These are phyloP conservation scores for Pseudochromis fuscus DNA, from an alignment of 2,797 vertebrate genomes.

Conservation along the genomic window DNA sequence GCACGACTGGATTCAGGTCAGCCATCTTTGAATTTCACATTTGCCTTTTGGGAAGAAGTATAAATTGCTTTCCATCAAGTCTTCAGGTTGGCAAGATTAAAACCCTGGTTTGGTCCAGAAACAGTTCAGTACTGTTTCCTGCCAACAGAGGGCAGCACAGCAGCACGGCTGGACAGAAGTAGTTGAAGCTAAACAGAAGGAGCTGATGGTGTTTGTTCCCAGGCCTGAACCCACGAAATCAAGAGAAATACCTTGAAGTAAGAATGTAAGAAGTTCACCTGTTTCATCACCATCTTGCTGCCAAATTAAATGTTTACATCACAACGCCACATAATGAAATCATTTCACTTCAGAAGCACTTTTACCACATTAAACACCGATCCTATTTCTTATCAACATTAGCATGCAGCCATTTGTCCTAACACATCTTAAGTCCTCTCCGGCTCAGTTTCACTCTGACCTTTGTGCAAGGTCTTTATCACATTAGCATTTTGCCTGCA, in stretches of 20 bases:
- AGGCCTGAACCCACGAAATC: conserved; percentile 6
- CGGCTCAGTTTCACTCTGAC: conserved; percentile 51
- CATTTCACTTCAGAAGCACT: neutral
- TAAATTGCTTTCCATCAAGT: neutral
- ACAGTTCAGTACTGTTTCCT: neutral
- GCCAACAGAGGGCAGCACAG: conserved; percentile 70
- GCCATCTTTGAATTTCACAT: neutral
- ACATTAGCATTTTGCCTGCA: conserved; percentile 51
- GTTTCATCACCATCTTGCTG: neutral
- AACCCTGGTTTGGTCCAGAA: neutral
- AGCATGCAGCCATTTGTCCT: conserved; percentile 23
- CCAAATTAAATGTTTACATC: neutral
- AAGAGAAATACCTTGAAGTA: neutral
- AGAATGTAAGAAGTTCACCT: neutral
- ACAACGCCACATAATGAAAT: conserved; percentile 7
- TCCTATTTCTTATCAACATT: conserved; percentile 7
- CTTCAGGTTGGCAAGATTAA: neutral
- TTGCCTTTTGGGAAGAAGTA: neutral
- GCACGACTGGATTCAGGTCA: neutral
- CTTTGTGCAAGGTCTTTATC: conserved; percentile 55
- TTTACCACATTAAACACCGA: conserved; percentile 6
- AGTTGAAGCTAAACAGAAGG: neutral
- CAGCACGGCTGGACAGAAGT: conserved; percentile 12
- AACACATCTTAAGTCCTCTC: conserved; percentile 4
- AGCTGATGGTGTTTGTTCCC: neutral